phyloP scores from a whole-genome alignment of 2,113 vertebrate genomes.

The Mixornis gularis region DNA sequence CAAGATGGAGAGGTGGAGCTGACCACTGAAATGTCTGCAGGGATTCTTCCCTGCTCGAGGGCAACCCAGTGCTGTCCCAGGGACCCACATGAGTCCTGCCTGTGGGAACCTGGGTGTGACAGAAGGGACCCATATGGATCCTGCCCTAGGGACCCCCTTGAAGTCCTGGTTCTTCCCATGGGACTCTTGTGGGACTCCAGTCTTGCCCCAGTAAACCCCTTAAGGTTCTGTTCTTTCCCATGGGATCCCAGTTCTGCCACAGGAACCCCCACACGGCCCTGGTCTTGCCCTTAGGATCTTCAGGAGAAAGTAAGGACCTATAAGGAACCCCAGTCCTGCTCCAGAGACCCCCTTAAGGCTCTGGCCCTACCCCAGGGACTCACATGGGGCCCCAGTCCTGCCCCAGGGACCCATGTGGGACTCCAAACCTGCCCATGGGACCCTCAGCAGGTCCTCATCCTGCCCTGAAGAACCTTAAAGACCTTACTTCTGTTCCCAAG shows the following conservation, averaged over 20 bases:
- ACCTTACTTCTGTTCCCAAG: background rate
- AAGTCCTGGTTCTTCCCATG: background rate
- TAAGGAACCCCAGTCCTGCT: background rate
- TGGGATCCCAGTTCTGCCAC: background rate
- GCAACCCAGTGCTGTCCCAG: background rate
- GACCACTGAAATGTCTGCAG: background rate
- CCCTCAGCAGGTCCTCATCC: background rate
- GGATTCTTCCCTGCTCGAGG: background rate
- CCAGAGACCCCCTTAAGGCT: background rate
- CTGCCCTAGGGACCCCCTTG: background rate
- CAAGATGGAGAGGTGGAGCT: no score
- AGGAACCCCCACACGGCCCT: rapidly evolving
- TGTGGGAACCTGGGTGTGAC: background rate
- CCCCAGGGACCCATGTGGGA: rapidly evolving
- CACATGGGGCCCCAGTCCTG: background rate
- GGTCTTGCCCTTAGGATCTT: background rate
- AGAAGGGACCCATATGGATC: background rate
- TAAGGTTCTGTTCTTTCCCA: rapidly evolving
- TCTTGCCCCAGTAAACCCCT: background rate
- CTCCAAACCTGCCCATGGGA: background rate
- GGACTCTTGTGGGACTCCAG: background rate
- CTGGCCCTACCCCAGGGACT: background rate
- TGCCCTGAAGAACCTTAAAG: background rate
- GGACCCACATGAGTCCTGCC: background rate
- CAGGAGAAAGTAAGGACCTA: background rate